These are phyloP conservation scores for Drosophila lutescens DNA, from an alignment of 2,888 invertebrate species.

Conservation along the genomic window DNA sequence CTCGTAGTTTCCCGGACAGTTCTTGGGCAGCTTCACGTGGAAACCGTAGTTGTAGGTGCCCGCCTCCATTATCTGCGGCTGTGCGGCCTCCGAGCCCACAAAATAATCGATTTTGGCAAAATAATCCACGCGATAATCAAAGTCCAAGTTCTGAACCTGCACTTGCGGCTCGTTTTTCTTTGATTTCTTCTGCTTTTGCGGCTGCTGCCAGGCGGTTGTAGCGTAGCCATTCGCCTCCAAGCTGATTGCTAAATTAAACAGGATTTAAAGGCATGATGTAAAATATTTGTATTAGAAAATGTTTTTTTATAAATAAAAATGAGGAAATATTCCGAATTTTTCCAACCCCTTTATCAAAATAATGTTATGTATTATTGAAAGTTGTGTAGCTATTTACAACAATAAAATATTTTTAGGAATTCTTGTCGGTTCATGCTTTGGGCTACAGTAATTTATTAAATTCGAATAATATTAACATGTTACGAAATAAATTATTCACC, in stretches of 20 bases:
- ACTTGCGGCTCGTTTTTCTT: constrained; percentile 24
- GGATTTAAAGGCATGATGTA: not conserved
- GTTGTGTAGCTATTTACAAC: too few relatives aligned
- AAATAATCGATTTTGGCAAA: constrained; percentile 77
- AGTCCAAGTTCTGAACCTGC: constrained; percentile 24
- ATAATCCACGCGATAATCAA: constrained; percentile 76
- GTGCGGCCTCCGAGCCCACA: constrained; percentile 77
- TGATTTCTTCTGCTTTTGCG: constrained; percentile 42
- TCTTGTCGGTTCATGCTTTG: too few relatives aligned
- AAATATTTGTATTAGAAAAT: too few relatives aligned
- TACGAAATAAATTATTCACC: too few relatives aligned
- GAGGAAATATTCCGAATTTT: too few relatives aligned
- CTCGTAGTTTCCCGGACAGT: constrained; percentile 75
- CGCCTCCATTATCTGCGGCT: constrained; percentile 61
- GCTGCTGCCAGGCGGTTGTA: constrained; percentile 70
- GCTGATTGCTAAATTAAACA: constrained; percentile 60
- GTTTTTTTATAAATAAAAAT: too few relatives aligned
- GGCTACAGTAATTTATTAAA: too few relatives aligned
- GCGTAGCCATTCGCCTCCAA: constrained; percentile 79
- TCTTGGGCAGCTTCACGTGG: constrained; percentile 70
- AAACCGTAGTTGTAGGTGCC: constrained; percentile 77
- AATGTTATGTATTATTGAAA: too few relatives aligned
- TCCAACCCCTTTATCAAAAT: too few relatives aligned
- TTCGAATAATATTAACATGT: too few relatives aligned
- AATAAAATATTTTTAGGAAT: too few relatives aligned